Conservation (phyloP, 30 jellyfish, hydroid and myxozoan species). For the Rhopilema esculentum region DNA sequence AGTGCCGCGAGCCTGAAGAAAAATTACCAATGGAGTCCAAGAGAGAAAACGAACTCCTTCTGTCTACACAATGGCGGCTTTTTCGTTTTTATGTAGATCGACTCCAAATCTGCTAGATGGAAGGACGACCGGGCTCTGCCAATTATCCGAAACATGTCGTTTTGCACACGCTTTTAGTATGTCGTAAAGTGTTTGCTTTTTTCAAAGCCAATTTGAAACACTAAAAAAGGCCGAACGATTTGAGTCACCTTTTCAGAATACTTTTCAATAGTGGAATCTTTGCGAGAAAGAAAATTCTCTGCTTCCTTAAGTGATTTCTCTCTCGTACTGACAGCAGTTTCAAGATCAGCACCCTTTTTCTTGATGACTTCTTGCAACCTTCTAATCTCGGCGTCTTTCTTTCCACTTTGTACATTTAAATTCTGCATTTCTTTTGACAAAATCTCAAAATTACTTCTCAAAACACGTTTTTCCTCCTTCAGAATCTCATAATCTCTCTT, state of each 20-base stretch:
- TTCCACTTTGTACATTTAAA: not conserved
- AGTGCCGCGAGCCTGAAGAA: too few species aligned
- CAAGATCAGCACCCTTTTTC: not conserved
- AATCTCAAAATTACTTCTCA: slow-evolving; percentile 8
- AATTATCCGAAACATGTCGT: too few species aligned
- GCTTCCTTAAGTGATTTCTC: slow-evolving; percentile 38
- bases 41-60: too few species aligned
- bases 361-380: not conserved
- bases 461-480: slow-evolving; percentile 9
- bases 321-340: slow-evolving; percentile 12
- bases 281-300: slow-evolving; percentile 21
- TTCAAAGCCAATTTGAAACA: too few species aligned
- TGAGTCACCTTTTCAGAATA: slow-evolving; percentile 20
- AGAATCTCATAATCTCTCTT: slow-evolving; percentile 17
- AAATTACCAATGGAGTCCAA: too few species aligned
- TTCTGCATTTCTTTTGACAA: slow-evolving; percentile 15
- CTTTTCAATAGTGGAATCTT: slow-evolving; percentile 25
- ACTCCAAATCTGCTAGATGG: too few species aligned
- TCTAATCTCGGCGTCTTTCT: not conserved
- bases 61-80: too few species aligned
- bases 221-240: too few species aligned
- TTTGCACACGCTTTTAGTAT: too few species aligned
- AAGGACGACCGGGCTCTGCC: too few species aligned
- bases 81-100: too few species aligned
- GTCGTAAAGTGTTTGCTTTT: too few species aligned